phyloP scores from a whole-genome alignment of 2,113 vertebrate species.

The Boleophthalmus pectinirostris region DNA sequence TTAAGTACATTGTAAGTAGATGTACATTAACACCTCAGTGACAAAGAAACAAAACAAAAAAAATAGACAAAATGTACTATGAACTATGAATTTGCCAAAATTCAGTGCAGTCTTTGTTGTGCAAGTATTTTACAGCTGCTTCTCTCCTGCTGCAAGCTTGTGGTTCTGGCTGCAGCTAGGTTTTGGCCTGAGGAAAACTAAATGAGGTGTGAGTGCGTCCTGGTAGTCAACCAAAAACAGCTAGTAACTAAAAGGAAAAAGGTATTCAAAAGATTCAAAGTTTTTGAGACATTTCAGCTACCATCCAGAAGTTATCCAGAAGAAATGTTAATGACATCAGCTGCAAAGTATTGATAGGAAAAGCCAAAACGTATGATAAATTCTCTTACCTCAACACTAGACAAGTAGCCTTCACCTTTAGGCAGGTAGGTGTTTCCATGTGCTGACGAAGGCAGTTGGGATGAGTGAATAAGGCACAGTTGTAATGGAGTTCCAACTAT shows the following conservation, averaged over 20 bases:
- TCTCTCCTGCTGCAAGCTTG: background rate
- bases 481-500: constrained; percentile 93
- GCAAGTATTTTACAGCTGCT: background rate
- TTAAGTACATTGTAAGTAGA: background rate
- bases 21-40: background rate
- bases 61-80: no score
- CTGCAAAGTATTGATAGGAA: no score
- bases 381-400: background rate
- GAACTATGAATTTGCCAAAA: background rate
- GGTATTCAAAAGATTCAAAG: background rate
- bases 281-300: no score
- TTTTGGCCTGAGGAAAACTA: background rate
- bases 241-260: background rate
- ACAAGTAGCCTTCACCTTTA: constrained; percentile 52
- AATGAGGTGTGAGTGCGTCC: background rate
- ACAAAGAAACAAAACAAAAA: no score
- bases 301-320: no score
- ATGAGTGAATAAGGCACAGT: constrained; percentile 96
- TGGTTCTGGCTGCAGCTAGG: background rate
- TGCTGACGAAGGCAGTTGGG: constrained; percentile 95
- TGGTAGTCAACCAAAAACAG: background rate
- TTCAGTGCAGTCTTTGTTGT: background rate
- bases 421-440: constrained; percentile 93
- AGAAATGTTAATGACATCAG: no score
- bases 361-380: background rate